phyloP scores from a whole-genome alignment of 1,140 invertebrate species.

The Euwallacea similis region DNA sequence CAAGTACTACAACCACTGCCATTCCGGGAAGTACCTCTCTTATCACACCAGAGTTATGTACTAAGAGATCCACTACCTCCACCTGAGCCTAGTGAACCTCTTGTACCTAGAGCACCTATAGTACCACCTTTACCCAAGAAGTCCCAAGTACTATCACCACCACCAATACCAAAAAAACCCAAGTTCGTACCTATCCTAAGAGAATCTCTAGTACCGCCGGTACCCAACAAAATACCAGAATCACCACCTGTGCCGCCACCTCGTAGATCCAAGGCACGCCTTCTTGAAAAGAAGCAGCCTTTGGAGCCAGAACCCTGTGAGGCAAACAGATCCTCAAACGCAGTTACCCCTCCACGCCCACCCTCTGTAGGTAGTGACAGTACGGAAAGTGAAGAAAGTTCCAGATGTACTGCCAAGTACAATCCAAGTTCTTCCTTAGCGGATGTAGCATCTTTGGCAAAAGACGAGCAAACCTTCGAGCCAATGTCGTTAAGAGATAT shows the following conservation, averaged over 20 bases:
- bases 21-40: no score
- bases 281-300: background rate
- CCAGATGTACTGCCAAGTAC: slow-evolving; percentile 60
- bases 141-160: no score
- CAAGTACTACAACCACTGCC: slow-evolving; percentile 9
- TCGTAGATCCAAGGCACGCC: slow-evolving; percentile 6
- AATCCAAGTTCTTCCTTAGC: slow-evolving; percentile 53
- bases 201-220: background rate
- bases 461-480: slow-evolving; percentile 45
- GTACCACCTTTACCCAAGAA: no score
- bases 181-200: background rate
- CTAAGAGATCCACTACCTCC: no score
- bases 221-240: slow-evolving; percentile 1
- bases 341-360: slow-evolving; percentile 38
- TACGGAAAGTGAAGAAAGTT: slow-evolving; percentile 57
- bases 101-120: no score
- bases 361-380: slow-evolving; percentile 53
- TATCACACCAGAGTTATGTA: no score
- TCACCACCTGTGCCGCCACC: slow-evolving; percentile 19
- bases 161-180: no score
- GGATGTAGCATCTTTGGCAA: slow-evolving; percentile 52
- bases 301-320: background rate
- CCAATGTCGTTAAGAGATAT: slow-evolving; percentile 57
- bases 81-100: no score
- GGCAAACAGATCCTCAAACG: slow-evolving; percentile 24